A percentile compares a stretch with the other conserved stretches of the same genome.
These are phyloP conservation scores for Genyomyrus donnyi DNA, from an alignment of 2,113 vertebrate genomes.

Conservation along the genomic window DNA sequence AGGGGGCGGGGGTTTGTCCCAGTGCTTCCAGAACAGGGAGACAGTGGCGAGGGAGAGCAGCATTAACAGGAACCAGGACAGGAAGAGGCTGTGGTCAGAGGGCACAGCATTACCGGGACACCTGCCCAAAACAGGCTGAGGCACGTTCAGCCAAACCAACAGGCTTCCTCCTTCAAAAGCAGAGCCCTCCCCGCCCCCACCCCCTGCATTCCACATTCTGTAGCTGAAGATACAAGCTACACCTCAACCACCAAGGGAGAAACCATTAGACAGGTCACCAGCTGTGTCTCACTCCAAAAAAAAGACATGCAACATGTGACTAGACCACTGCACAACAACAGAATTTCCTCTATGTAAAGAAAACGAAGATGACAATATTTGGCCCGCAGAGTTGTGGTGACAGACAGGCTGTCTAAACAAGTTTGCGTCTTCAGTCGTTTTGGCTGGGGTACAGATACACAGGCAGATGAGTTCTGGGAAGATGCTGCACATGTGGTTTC, in stretches of 20 bases:
- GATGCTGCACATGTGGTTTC: not conserved
- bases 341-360: not conserved
- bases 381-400: not conserved
- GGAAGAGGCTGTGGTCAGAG: slow-evolving; percentile 7
- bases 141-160: not conserved
- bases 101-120: not conserved
- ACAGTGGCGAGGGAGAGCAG: not conserved
- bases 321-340: not conserved
- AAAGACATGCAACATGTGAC: not conserved
- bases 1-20: not conserved
- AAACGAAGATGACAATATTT: not conserved
- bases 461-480: not conserved
- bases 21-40: not conserved
- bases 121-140: not conserved
- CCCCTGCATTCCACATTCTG: not conserved
- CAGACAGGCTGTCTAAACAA: not conserved
- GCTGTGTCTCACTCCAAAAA: not conserved
- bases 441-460: not conserved
- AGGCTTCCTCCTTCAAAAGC: not conserved
- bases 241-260: not conserved
- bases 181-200: not conserved
- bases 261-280: not conserved
- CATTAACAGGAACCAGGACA: not conserved
- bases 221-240: not conserved
- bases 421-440: not conserved